A percentile compares a stretch with the other conserved stretches of the same genome.
These are phyloP conservation scores for Aethina tumida DNA, from an alignment of 1,140 invertebrate species.

Conservation along the genomic window DNA sequence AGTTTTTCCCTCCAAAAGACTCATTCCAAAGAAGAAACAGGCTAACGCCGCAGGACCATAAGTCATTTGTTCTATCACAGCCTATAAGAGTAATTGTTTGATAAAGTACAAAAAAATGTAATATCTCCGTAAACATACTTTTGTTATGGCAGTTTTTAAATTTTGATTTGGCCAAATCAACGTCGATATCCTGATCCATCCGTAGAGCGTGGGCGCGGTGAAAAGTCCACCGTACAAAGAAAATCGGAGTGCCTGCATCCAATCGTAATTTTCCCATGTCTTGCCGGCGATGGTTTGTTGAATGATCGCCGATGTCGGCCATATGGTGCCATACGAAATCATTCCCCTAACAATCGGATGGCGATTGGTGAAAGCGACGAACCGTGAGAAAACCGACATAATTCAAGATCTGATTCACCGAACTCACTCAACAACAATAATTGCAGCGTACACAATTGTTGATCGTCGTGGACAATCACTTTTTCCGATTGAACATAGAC, in stretches of 20 bases:
- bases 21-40: constrained; percentile 75
- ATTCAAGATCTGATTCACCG: too few relatives aligned
- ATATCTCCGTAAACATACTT: too few relatives aligned
- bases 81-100: constrained; percentile 42
- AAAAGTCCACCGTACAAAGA: constrained; percentile 57
- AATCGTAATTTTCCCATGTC: constrained; percentile 45
- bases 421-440: too few relatives aligned
- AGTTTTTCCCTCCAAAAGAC: constrained; percentile 61
- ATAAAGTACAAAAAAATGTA: constrained; percentile 5
- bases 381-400: constrained; percentile 29
- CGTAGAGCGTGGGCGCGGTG: constrained; percentile 60
- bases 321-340: constrained; percentile 48
- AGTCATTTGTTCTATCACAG: constrained; percentile 67
- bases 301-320: constrained; percentile 34
- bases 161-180: constrained; percentile 53
- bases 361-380: constrained; percentile 29
- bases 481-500: too few relatives aligned
- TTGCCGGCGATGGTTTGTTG: constrained; percentile 45
- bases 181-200: constrained; percentile 54
- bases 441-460: too few relatives aligned
- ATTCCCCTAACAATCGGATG: constrained; percentile 55
- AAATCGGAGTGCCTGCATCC: constrained; percentile 50
- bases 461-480: too few relatives aligned
- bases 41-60: constrained; percentile 71
- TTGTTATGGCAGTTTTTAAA: constrained; percentile 53